Evolutionary conservation across 1,140 invertebrate species (phyloP), one percentile per base, ranked within the genome.

Genomic region (Atta cephalotes): DNA sequence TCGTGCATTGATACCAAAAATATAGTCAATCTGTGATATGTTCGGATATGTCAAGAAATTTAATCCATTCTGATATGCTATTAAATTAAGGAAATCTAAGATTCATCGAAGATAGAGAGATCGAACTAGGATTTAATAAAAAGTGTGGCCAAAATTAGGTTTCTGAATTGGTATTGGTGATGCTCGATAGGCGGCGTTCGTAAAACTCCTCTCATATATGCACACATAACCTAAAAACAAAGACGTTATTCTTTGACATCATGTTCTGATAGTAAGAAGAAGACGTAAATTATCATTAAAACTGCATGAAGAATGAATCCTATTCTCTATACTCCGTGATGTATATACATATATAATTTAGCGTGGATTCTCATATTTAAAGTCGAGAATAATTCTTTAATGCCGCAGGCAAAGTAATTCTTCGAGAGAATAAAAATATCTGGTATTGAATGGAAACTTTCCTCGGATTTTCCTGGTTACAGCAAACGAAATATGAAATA

Each of bases 291-390:
- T 35, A 5, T 35, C 31, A 6, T 35, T 35, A 35, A 35, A 35
- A 35, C 6, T 35, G 5, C 31, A 35, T 35, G 31, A 35, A 35
- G 31, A 35, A 35, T 35, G 31, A 5, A 35, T 35, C 31, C 31
- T 35, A 35, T 35, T 35, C 5, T 35, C 31, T 35, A 35, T 0
- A 35, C 5, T 6, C 5, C 31, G 6, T 35, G 31, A 35, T 35
- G 31, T 35, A 35, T 35, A 35, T 3, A 31, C 31, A 31, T 4
- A 45, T 63, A 58, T 60, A 82, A 31, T 71, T 39, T 12, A 49
- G 35, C 70, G 28, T 53, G 7, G 56, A 84, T 84, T n/a, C 56
- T 66, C 70, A 45, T 31, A 60, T 62, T 49, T 39, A 70, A 60
- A 70, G 28, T 7, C 56, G 53, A 53, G n/a, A 84, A 74, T 74